phyloP scores from a whole-genome alignment of 2,797 vertebrate species.

The Taeniopygia guttata region DNA sequence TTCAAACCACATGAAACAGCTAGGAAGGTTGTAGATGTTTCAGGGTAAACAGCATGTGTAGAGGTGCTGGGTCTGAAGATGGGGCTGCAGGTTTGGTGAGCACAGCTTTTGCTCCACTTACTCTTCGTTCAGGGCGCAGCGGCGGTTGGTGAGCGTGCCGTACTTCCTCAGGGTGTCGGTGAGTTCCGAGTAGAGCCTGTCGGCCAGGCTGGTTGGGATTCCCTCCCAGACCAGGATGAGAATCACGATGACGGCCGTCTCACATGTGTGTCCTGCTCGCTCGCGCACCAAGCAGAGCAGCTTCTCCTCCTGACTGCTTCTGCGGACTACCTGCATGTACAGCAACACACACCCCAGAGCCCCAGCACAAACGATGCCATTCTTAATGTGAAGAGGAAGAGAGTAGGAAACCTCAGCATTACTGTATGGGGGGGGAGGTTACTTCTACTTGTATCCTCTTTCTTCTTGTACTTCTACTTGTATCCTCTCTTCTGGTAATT shows the following conservation, averaged over 20 bases:
- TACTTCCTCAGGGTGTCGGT: slow-evolving; percentile 87
- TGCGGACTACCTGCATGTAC: slow-evolving; percentile 88
- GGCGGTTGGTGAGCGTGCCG: slow-evolving; percentile 89
- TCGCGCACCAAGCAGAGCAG: slow-evolving; percentile 92
- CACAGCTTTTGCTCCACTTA: slow-evolving; percentile 73
- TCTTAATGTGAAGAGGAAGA: slow-evolving; percentile 7
- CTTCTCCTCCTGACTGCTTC: slow-evolving; percentile 88
- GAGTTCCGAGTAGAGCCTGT: slow-evolving; percentile 89
- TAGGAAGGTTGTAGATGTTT: neutral
- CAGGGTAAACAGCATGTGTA: accelerated
- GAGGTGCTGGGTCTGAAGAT: neutral
- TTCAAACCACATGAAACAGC: neutral
- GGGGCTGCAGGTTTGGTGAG: neutral
- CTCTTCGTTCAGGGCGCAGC: slow-evolving; percentile 97
- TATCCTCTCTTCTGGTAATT: neutral
- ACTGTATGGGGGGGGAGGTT: accelerated
- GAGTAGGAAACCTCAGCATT: neutral
- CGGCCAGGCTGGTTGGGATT: slow-evolving; percentile 83
- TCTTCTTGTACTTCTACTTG: neutral
- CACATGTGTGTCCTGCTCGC: slow-evolving; percentile 88
- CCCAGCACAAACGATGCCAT: neutral
- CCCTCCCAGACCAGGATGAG: slow-evolving; percentile 97
- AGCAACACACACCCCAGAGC: slow-evolving; percentile 43
- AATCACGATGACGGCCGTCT: slow-evolving; percentile 89
- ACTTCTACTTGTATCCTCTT: neutral